Evolutionary conservation across 2,797 vertebrate species (phyloP).

Genomic region (Anas capensis): DNA sequence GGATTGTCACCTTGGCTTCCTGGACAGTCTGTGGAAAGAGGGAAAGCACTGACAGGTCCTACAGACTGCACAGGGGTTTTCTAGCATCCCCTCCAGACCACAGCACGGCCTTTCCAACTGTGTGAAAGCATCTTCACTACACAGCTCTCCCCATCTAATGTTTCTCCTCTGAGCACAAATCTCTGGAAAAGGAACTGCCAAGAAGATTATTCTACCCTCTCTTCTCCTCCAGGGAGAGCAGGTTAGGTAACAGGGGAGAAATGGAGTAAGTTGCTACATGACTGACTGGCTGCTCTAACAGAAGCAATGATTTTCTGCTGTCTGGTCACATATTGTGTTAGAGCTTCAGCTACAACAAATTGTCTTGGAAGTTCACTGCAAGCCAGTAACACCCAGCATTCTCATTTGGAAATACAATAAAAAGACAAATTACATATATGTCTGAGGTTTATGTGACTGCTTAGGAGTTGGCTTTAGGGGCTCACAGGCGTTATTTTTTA

Average conservation of each 20-base stretch:
- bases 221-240: background rate
- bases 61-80: background rate
- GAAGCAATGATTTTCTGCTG: conserved; percentile 39
- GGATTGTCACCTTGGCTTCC: background rate
- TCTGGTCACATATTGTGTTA: conserved; percentile 1
- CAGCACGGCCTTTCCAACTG: background rate
- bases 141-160: background rate
- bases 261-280: background rate
- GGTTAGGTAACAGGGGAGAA: background rate
- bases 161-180: background rate
- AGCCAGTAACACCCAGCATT: background rate
- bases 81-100: background rate
- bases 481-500: background rate
- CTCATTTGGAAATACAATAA: background rate
- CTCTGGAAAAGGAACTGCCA: background rate
- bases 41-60: background rate
- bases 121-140: background rate
- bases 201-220: background rate
- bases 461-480: background rate
- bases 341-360: background rate
- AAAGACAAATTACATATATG: background rate
- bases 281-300: background rate
- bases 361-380: background rate
- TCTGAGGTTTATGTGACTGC: background rate
- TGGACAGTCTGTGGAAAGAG: background rate